Conservation (phyloP, 2,113 vertebrate species). For the Pseudonaja textilis region DNA sequence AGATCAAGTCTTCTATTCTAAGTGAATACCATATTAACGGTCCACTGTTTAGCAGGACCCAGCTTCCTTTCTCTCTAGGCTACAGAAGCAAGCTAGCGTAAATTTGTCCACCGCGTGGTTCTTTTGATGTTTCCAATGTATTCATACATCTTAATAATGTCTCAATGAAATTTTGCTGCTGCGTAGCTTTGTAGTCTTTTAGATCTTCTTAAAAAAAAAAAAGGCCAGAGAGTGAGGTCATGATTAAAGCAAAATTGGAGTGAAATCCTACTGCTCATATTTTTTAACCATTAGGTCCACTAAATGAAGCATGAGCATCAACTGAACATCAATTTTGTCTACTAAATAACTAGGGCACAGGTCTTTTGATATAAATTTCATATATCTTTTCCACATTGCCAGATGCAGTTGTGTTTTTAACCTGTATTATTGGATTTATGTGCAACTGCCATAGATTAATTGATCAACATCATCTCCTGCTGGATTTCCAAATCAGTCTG, state of each 20-base stretch:
- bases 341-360: neutral
- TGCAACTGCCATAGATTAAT: neutral
- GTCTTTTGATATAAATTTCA: neutral
- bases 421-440: neutral
- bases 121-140: neutral
- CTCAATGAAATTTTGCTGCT: conserved; percentile 9
- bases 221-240: neutral
- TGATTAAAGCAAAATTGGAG: neutral
- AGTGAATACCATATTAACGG: conserved; percentile 57
- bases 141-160: neutral
- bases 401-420: neutral
- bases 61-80: conserved; percentile 50
- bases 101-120: neutral
- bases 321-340: neutral
- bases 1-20: conserved; percentile 53
- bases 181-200: neutral
- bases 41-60: conserved; percentile 34
- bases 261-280: neutral
- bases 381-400: neutral
- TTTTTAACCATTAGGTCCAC: neutral
- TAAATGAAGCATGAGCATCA: neutral
- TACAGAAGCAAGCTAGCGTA: conserved; percentile 39
- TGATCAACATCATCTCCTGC: neutral
- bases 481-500: neutral
- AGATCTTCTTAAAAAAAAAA: neutral